Evolutionary conservation across 2,113 vertebrate species (phyloP).

Genomic region (Potamarius usumacintae): DNA sequence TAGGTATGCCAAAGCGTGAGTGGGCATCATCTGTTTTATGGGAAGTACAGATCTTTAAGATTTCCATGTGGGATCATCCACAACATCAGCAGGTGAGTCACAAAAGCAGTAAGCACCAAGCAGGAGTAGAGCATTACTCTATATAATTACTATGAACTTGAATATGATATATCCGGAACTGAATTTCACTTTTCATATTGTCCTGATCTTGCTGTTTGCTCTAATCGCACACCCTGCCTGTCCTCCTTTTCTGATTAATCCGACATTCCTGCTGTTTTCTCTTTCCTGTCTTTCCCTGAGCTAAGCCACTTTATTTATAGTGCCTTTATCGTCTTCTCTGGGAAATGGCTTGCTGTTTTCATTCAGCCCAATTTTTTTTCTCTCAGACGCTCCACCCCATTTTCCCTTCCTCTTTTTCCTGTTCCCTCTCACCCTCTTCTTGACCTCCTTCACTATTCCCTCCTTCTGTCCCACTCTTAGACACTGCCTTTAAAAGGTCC

Average conservation of each 20-base stretch:
- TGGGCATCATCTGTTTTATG: not conserved
- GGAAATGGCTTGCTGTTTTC: conserved; percentile 29
- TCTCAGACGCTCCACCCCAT: conserved; percentile 1
- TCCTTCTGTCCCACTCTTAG: conserved; percentile 11
- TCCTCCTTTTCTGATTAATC: conserved; percentile 27
- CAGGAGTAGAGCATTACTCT: not conserved
- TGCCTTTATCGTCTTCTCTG: conserved; percentile 39
- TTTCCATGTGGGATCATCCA: not conserved
- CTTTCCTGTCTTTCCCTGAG: conserved; percentile 10
- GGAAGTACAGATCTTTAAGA: not conserved
- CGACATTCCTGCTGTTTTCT: conserved; percentile 19
- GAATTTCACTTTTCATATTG: not conserved
- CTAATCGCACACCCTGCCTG: not conserved
- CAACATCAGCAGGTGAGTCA: not conserved
- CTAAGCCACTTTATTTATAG: conserved; percentile 39
- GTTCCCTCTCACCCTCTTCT: conserved; percentile 30
- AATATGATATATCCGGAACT: not conserved
- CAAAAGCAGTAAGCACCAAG: not conserved
- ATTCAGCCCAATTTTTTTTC: not conserved
- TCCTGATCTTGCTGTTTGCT: conserved; percentile 7
- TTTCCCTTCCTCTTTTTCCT: conserved; percentile 38
- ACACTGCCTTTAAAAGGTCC: conserved; percentile 23
- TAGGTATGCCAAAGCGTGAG: not conserved
- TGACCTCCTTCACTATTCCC: conserved; percentile 33
- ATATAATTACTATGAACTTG: not conserved